Base-by-base conservation (phyloP, 92 coral and sea anemone genomes). In the Epizoanthus illoricatus region DNA sequence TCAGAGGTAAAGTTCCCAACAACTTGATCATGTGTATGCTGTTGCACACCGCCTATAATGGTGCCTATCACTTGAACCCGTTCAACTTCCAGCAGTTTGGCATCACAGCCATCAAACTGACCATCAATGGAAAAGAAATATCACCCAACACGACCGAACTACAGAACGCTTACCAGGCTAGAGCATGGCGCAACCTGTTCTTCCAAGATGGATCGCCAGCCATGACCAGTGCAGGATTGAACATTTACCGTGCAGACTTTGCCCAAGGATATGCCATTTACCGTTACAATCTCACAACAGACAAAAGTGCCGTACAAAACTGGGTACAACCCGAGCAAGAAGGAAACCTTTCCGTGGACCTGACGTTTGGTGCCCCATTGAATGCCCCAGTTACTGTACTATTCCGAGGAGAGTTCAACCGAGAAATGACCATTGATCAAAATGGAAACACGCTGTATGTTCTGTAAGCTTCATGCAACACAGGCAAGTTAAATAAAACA, bases 191-290 rank as follows among this genome's bases (percentile, higher is more conserved):
- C 33, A 75, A 60, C 18, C 40, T 75, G 12, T 84, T 84, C 11
- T 69, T 69, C 10, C 36, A 69, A 69, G 54, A 69, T 69, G 74
- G 74, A 33, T 3, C 3, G 3, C 17, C 56, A 12, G 74, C 74
- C 17, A 69, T 69, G 74, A 69, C 49, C 16, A 79, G 86, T 10
- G 75, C 66, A 4, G 82, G 82, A 18, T 4, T 64, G 5, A 85
- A 79, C 28, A 84, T 88, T 84, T 66, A 84, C 6, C 52, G 88
- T 12, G 70, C 43, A 39, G 88, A 79, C 40, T 88, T 81, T 76
- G 72, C 80, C 2, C 16, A 54, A 4, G 91, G 88, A 4, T 88
- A 69, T 41, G 87, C 78, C 2, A 47, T 84, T 41, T 21, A 84
- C 63, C 75, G 85, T 0, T 39, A 69, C 4, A 79, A 88, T 65